These are phyloP conservation scores for Formica aserva DNA, from an alignment of 2,888 invertebrate genomes.

Conservation along the genomic window DNA sequence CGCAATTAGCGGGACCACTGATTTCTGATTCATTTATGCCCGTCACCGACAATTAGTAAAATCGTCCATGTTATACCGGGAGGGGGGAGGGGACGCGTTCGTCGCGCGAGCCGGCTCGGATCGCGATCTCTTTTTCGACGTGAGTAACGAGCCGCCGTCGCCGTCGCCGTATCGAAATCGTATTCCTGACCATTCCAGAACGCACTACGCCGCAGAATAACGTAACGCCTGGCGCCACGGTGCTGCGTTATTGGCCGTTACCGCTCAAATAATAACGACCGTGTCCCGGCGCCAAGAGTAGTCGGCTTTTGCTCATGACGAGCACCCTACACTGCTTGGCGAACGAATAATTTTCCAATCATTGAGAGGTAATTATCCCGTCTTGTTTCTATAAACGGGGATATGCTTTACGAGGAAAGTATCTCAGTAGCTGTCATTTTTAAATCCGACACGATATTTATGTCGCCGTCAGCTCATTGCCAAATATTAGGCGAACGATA, in stretches of 20 bases:
- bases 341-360: constrained; percentile 51
- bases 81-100: not conserved
- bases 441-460: not conserved
- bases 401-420: not conserved
- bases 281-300: constrained; percentile 40
- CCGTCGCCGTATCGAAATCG: not conserved
- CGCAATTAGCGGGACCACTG: constrained; percentile 28
- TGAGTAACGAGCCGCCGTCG: constrained; percentile 19
- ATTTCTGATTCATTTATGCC: constrained; percentile 23
- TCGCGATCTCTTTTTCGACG: constrained; percentile 3
- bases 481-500: not conserved
- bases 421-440: not conserved
- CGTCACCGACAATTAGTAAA: constrained; percentile 16
- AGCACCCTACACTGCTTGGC: not conserved
- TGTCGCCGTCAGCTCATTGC: not conserved
- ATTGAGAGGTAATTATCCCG: constrained; percentile 28
- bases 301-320: constrained; percentile 28
- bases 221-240: constrained; percentile 39
- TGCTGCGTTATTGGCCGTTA: constrained; percentile 36
- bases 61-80: constrained; percentile 2
- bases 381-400: not conserved
- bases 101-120: not conserved
- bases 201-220: not conserved
- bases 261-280: constrained; percentile 35
- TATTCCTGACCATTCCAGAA: constrained; percentile 5